phyloP scores from a whole-genome alignment of 2,797 vertebrate species.

The Remorina albescens region DNA sequence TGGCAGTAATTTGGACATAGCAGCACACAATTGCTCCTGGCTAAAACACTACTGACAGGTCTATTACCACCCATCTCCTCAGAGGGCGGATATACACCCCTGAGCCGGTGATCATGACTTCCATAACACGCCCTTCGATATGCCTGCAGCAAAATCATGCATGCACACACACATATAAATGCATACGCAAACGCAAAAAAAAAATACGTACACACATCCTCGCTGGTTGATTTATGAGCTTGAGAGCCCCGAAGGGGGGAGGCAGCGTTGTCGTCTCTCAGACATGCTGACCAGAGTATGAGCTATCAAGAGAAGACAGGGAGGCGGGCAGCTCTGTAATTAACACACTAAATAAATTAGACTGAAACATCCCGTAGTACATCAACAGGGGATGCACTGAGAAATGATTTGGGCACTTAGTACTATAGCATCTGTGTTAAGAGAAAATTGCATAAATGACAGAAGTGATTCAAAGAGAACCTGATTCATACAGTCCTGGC shows the following conservation, averaged over 20 bases:
- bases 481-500: conserved; percentile 53
- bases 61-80: conserved; percentile 67
- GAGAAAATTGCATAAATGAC: conserved; percentile 67
- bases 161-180: conserved; percentile 38
- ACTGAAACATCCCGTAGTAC: conserved; percentile 65
- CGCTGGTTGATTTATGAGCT: conserved; percentile 74
- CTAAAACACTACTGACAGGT: conserved; percentile 68
- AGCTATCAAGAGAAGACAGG: conserved; percentile 68
- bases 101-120: conserved; percentile 67
- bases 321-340: conserved; percentile 73
- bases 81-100: conserved; percentile 56
- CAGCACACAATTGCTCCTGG: conserved; percentile 50
- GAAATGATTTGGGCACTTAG: conserved; percentile 62
- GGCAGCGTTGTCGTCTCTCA: conserved; percentile 67
- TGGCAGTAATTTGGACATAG: conserved; percentile 27
- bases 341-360: conserved; percentile 81
- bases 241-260: conserved; percentile 70
- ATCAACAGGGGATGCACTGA: conserved; percentile 62
- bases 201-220: conserved; percentile 33
- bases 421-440: conserved; percentile 67
- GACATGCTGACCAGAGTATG: conserved; percentile 80
- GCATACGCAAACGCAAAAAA: conserved; percentile 14
- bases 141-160: conserved; percentile 63
- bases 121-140: conserved; percentile 67
- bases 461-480: conserved; percentile 64